Conservation (phyloP, 2,797 vertebrate genomes). For the Notoglanidium macrostoma region DNA sequence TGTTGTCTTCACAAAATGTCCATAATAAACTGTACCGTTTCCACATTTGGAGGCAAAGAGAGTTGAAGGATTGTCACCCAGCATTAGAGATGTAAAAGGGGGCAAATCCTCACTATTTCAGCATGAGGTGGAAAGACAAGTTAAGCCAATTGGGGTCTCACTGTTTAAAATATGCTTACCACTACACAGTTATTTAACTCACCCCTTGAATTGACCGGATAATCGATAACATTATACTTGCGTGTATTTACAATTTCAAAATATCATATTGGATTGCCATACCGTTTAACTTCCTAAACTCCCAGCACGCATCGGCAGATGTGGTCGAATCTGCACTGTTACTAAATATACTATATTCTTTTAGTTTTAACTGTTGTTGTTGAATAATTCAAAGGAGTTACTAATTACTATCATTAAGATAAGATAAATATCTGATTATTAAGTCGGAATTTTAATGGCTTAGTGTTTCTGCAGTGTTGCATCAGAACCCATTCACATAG, state of each 20-base stretch:
- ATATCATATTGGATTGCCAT: not conserved
- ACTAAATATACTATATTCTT: not conserved
- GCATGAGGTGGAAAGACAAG: not conserved
- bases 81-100: not conserved
- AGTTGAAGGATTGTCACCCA: not conserved
- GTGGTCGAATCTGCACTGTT: not conserved
- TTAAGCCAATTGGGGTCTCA: not conserved
- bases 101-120: not conserved
- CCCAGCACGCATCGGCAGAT: not conserved
- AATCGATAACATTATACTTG: not conserved
- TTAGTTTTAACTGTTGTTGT: not conserved
- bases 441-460: conserved; percentile 39
- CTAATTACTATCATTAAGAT: conserved; percentile 4
- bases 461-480: conserved; percentile 62
- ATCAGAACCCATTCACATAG: conserved; percentile 74
- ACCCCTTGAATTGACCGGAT: not conserved
- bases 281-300: not conserved
- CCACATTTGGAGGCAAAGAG: not conserved
- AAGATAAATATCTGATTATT: conserved; percentile 13
- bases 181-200: not conserved
- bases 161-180: not conserved
- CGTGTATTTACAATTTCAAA: not conserved
- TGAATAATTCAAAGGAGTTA: not conserved
- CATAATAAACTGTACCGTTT: not conserved
- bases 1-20: not conserved